These are phyloP conservation scores for Ochropleura plecta DNA, from an alignment of 2,888 invertebrate species.

Conservation along the genomic window DNA sequence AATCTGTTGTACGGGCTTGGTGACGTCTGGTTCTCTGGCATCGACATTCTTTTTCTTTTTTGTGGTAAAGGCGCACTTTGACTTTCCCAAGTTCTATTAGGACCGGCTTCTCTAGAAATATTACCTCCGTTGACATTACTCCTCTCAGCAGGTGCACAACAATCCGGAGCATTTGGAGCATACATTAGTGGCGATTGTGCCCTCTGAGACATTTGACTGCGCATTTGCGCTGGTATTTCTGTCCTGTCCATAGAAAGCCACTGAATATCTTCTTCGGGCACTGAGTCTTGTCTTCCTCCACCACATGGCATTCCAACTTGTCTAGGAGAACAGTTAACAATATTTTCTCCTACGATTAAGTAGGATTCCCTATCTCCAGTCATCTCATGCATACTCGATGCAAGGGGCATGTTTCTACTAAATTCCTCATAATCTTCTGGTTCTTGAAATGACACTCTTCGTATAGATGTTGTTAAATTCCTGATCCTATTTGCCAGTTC, in stretches of 20 bases:
- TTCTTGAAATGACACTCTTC: constrained; percentile 66
- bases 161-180: constrained; percentile 7
- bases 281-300: background rate
- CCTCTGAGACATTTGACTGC: constrained; percentile 1
- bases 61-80: background rate
- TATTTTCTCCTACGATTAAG: constrained; percentile 54
- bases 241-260: constrained; percentile 52
- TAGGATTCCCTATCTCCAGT: constrained; percentile 52
- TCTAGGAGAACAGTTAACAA: constrained; percentile 9
- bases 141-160: too few relatives aligned
- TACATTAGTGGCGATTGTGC: background rate
- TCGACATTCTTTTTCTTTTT: constrained; percentile 30
- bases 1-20: background rate
- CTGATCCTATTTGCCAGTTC: constrained; percentile 77
- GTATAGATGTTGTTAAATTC: constrained; percentile 62
- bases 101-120: constrained; percentile 1
- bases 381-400: constrained; percentile 65
- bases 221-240: constrained; percentile 32
- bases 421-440: constrained; percentile 70
- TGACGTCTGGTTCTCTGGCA: background rate
- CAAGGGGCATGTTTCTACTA: constrained; percentile 64
- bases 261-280: constrained; percentile 23
- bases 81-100: background rate
- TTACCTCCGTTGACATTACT: background rate
- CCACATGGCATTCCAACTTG: constrained; percentile 16